Evolutionary conservation across 2,888 invertebrate species (phyloP).

Genomic region (Serrognathus titanus): DNA sequence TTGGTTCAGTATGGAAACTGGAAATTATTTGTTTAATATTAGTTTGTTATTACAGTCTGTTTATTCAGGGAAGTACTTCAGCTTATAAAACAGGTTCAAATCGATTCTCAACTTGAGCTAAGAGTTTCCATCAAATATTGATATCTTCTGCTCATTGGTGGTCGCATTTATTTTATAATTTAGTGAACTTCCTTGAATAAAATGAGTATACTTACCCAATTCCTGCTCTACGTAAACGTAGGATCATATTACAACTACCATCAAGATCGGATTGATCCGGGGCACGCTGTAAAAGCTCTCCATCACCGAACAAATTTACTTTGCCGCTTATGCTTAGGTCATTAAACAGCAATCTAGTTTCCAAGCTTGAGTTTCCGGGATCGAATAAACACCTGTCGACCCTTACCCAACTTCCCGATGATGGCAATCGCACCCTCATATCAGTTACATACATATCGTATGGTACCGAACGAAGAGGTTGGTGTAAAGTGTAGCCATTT

Average conservation of each 20-base stretch:
- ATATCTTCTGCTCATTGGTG: too few species aligned
- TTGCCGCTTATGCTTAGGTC: constrained; percentile 77
- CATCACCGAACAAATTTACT: constrained; percentile 58
- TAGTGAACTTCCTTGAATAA: not conserved
- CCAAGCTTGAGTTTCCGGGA: constrained; percentile 68
- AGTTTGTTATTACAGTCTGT: not conserved
- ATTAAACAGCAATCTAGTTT: constrained; percentile 73
- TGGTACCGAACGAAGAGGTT: constrained; percentile 60
- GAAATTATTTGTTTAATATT: constrained; percentile 10
- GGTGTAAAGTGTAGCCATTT: constrained; percentile 63
- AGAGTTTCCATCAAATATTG: too few species aligned
- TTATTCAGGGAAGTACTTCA: not conserved
- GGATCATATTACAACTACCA: constrained; percentile 71
- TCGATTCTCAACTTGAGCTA: too few species aligned
- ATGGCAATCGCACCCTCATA: constrained; percentile 66
- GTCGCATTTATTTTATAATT: not conserved
- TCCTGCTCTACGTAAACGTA: constrained; percentile 72
- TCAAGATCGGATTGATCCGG: constrained; percentile 40
- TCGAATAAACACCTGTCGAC: constrained; percentile 76
- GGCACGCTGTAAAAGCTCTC: constrained; percentile 50
- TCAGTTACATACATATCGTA: constrained; percentile 68
- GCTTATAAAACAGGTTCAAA: not conserved
- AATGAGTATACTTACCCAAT: constrained; percentile 54
- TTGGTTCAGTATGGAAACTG: constrained; percentile 66
- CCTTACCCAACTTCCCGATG: constrained; percentile 63